Evolutionary conservation across 2,888 invertebrate genomes (phyloP), one percentile per base, ranked within the genome.

Genomic region (Mesorhabditis belari): DNA sequence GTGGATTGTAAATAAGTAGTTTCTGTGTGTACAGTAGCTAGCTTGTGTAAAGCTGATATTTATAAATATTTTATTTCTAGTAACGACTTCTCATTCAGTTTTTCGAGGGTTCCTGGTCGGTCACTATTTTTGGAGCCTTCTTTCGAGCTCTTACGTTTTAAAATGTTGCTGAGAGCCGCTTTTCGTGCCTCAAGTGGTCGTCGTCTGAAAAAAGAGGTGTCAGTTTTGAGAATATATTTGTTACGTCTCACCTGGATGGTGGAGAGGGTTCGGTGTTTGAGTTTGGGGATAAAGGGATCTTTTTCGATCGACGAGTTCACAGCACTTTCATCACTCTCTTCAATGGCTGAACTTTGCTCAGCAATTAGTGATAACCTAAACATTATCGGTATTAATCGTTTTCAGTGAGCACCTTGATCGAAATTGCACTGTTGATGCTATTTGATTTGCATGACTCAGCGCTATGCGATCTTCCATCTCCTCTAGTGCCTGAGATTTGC

Each of bases 401-500:
- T 17, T 26, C 49, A 28, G 27, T 12, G 5, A 21, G 53, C 17
- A 72, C 74, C 73, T 61, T 9, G 74, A 74, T 52, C 74, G 56
- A 52, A 74, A 74, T 23, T 75, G 74, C 0, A 74, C 74, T 6
- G 62, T 52, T 44, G 66, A 64, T 12, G 54, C 65, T 19, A 68
- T n/a, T 19, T 24, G 49, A 5, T 59, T n/a, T 21, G 64, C 51
- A 6, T 63, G 60, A 0, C 55, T 55, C 19, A 71, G 29, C 5
- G 69, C 61, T 19, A 75, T 58, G 25, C 67, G 56, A 57, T 75
- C 75, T 55, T 75, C 75, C 44, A 76, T 55, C 49, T 76, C 76
- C 54, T 75, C 75, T 24, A 76, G 55, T 19, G 56, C 64, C 54
- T 75, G n/a, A 35, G n/a, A 35, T 35, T n/a, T 35, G 44, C 12